Evolutionary conservation across 2,113 vertebrate species (phyloP).

Genomic region (Rhagologus leucostigma): DNA sequence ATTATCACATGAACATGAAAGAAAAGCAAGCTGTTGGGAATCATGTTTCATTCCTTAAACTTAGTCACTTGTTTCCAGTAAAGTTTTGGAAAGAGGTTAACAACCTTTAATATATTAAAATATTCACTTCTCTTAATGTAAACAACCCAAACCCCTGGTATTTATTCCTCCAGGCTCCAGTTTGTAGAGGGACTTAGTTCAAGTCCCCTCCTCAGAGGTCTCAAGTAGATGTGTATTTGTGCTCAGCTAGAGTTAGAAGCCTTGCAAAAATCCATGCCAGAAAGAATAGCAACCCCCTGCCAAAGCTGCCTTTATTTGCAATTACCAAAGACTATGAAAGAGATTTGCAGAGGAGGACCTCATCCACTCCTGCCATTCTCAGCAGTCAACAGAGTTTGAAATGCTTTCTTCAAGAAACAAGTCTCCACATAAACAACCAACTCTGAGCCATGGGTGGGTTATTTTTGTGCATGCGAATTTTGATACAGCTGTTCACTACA

Average conservation of each 20-base stretch:
- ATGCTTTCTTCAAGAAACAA: neutral
- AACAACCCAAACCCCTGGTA: neutral
- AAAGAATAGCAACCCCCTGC: neutral
- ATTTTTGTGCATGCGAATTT: neutral
- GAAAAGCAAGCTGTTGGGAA: neutral
- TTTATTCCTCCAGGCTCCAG: constrained; percentile 21
- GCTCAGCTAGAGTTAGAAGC: neutral
- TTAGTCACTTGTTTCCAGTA: neutral
- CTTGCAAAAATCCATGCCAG: neutral
- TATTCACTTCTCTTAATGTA: constrained; percentile 9
- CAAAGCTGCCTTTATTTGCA: neutral
- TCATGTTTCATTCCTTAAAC: neutral
- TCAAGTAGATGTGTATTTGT: neutral
- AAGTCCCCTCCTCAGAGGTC: neutral
- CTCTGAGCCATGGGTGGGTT: neutral
- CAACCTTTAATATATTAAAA: constrained; percentile 23
- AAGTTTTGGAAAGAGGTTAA: constrained; percentile 18
- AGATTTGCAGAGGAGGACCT: neutral
- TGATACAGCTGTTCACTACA: neutral
- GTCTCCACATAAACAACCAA: neutral
- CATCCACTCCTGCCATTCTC: neutral
- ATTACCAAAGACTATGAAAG: neutral
- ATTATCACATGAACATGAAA: neutral
- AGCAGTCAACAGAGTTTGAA: neutral
- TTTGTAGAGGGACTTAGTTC: neutral